A percentile compares a stretch with the other conserved stretches of the same genome.
Conservation (phyloP, 1,140 invertebrate species). For the Hycleus phaleratus region DNA sequence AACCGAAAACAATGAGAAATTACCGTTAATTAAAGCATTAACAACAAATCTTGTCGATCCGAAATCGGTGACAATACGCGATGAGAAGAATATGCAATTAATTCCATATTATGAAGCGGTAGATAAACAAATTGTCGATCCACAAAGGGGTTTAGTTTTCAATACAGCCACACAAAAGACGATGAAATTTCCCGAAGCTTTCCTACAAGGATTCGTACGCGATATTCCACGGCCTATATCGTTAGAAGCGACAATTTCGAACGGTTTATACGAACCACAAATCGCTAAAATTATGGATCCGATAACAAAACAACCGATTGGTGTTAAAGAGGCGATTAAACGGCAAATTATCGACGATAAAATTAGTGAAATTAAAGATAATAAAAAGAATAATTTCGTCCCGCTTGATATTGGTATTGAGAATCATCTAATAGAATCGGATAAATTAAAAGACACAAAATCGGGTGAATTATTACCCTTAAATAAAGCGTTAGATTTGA, state of each 20-base stretch:
- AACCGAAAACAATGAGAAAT: constrained; percentile 46
- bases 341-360: constrained; percentile 73
- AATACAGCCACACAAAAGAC: constrained; percentile 59
- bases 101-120: constrained; percentile 67
- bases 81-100: constrained; percentile 62
- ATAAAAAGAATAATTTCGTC: constrained; percentile 57
- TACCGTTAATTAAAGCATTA: constrained; percentile 65
- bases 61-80: constrained; percentile 60
- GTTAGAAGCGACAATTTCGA: constrained; percentile 63
- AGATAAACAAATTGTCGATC: constrained; percentile 67
- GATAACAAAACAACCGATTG: constrained; percentile 59
- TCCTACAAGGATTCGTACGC: constrained; percentile 60
- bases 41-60: constrained; percentile 65
- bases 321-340: constrained; percentile 67
- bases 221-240: constrained; percentile 62
- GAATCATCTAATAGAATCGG: constrained; percentile 59
- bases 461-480: constrained; percentile 58
- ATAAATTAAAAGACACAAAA: constrained; percentile 60
- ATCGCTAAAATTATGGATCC: constrained; percentile 65
- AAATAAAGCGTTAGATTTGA: constrained; percentile 59
- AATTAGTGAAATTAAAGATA: constrained; percentile 75
- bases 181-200: constrained; percentile 62
- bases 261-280: constrained; percentile 61
- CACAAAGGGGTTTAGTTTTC: constrained; percentile 60
- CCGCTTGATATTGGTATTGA: constrained; percentile 61